Conservation (phyloP, 2,888 invertebrate genomes). For the Monochamus alternatus region DNA sequence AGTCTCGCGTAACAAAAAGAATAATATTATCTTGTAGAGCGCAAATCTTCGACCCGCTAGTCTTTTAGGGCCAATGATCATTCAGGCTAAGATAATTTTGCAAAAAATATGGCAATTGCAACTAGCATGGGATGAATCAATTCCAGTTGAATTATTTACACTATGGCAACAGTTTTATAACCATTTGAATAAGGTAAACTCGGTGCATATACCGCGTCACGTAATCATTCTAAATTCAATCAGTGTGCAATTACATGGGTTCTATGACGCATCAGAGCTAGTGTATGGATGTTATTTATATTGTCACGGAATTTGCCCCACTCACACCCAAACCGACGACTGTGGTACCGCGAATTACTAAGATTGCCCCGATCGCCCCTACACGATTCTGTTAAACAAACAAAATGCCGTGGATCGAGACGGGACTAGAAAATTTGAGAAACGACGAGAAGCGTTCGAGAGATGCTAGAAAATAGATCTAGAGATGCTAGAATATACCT, state of each 20-base stretch:
- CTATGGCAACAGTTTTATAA: not conserved
- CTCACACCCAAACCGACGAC: too few relatives aligned
- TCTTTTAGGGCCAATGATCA: not conserved
- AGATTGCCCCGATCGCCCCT: too few relatives aligned
- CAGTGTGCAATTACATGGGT: not conserved
- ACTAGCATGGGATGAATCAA: constrained; percentile 11
- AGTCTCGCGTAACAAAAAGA: constrained; percentile 3
- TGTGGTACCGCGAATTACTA: too few relatives aligned
- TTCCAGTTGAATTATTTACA: not conserved
- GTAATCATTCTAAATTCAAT: not conserved
- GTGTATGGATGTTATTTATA: not conserved
- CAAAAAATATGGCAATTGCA: constrained; percentile 26
- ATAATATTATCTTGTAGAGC: constrained; percentile 9
- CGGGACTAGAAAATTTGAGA: too few relatives aligned
- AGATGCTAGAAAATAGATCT: too few relatives aligned
- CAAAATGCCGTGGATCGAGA: too few relatives aligned
- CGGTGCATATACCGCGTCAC: not conserved
- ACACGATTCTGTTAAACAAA: too few relatives aligned
- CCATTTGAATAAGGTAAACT: not conserved
- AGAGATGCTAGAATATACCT: too few relatives aligned
- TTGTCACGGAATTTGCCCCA: too few relatives aligned
- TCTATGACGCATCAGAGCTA: not conserved
- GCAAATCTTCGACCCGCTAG: constrained; percentile 22
- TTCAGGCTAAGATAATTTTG: constrained; percentile 18
- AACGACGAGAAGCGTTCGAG: too few relatives aligned